Evolutionary conservation across 1,140 invertebrate species (phyloP).

Genomic region (Caenorhabditis tropicalis): DNA sequence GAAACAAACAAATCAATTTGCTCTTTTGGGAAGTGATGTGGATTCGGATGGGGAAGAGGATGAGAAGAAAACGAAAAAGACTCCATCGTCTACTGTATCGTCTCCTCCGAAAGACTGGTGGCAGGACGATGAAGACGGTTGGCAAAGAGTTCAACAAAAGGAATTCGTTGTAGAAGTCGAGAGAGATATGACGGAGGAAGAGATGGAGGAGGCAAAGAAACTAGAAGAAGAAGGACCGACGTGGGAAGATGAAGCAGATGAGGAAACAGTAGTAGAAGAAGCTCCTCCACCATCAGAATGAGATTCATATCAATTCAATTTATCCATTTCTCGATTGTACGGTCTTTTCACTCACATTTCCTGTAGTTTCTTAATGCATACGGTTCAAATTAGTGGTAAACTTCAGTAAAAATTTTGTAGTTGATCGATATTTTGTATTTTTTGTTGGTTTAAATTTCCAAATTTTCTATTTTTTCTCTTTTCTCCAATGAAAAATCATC

Average conservation of each 20-base stretch:
- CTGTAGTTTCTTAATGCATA: background rate
- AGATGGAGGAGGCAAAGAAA: background rate
- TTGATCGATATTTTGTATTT: no score
- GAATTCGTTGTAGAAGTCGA: constrained; percentile 1
- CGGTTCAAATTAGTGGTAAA: background rate
- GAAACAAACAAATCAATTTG: constrained; percentile 42
- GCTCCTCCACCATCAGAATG: background rate
- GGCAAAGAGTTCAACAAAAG: constrained; percentile 5
- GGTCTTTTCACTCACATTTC: background rate
- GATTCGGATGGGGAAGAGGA: background rate
- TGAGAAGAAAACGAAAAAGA: background rate
- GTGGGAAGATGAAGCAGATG: constrained; percentile 8
- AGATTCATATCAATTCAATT: background rate
- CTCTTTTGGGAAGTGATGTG: constrained; percentile 40
- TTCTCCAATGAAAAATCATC: background rate
- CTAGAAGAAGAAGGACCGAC: background rate
- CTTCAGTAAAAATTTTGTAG: no score
- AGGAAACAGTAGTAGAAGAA: background rate
- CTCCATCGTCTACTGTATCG: no score
- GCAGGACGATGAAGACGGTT: constrained; percentile 27
- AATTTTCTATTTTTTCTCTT: background rate
- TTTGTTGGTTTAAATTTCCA: no score
- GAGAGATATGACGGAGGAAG: background rate
- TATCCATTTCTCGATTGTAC: background rate
- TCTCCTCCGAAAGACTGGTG: constrained; percentile 34